These are phyloP conservation scores for Cyprinodon diabolis DNA, from an alignment of 2,797 vertebrate species.

Conservation along the genomic window DNA sequence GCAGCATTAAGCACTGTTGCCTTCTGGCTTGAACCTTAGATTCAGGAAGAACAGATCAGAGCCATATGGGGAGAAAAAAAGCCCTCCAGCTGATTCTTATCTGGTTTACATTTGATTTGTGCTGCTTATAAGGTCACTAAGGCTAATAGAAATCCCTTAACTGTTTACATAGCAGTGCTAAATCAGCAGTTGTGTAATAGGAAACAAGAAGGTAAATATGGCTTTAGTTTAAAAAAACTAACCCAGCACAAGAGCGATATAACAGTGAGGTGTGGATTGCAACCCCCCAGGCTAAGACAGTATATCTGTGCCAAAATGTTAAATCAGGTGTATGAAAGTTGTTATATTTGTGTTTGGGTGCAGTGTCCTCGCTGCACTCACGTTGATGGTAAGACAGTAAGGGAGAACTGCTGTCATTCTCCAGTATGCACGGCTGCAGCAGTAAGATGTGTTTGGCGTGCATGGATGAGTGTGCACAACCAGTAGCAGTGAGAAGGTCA, in stretches of 20 bases:
- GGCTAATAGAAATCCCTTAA: slow-evolving; percentile 60
- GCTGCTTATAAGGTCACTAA: slow-evolving; percentile 56
- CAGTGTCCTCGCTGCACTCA: slow-evolving; percentile 21
- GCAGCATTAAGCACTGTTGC: slow-evolving; percentile 32
- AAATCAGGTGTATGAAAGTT: slow-evolving; percentile 41
- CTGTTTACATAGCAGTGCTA: slow-evolving; percentile 64
- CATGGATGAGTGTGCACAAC: slow-evolving; percentile 67
- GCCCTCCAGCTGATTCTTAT: slow-evolving; percentile 70
- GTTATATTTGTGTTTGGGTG: slow-evolving; percentile 36
- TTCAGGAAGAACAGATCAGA: slow-evolving; percentile 72
- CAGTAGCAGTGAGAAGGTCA: slow-evolving; percentile 82
- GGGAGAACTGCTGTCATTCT: slow-evolving; percentile 18
- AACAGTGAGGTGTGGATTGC: slow-evolving; percentile 39
- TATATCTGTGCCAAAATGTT: slow-evolving; percentile 44
- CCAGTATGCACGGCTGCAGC: slow-evolving; percentile 26
- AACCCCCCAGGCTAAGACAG: slow-evolving; percentile 25
- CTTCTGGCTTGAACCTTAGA: slow-evolving; percentile 58
- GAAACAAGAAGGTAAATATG: slow-evolving; percentile 59
- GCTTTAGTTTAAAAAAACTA: slow-evolving; percentile 16
- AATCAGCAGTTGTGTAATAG: slow-evolving; percentile 62
- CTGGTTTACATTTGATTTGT: slow-evolving; percentile 75
- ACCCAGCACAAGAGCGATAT: slow-evolving; percentile 19
- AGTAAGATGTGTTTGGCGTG: slow-evolving; percentile 53
- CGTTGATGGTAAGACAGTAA: slow-evolving; percentile 64
- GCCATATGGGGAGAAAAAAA: slow-evolving; percentile 53